Evolutionary conservation across 2,113 vertebrate genomes (phyloP).

Genomic region (Pomatostomus ruficeps): DNA sequence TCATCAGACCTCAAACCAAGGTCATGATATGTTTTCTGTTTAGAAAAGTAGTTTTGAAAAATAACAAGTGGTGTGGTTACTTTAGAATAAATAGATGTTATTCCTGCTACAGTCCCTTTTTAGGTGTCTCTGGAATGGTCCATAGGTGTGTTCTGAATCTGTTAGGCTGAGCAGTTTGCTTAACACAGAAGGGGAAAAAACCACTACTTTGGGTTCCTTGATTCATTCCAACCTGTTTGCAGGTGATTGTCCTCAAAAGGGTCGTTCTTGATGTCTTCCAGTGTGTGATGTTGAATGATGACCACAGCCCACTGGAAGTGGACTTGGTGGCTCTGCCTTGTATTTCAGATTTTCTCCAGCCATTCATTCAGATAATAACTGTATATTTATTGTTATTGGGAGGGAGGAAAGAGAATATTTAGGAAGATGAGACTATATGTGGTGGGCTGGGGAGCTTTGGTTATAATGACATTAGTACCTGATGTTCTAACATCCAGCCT

Average conservation of each 20-base stretch:
- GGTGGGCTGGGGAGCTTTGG: background rate
- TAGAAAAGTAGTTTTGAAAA: conserved; percentile 12
- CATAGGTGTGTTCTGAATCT: background rate
- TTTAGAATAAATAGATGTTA: background rate
- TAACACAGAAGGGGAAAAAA: background rate
- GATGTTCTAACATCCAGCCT: background rate
- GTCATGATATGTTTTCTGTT: background rate
- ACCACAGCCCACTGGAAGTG: background rate
- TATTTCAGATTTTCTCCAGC: background rate
- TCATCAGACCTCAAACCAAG: background rate
- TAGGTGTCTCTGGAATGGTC: background rate
- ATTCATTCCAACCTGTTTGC: background rate
- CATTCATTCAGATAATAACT: background rate
- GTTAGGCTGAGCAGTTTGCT: background rate
- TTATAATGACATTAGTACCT: background rate
- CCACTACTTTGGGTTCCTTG: background rate
- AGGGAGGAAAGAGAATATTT: background rate
- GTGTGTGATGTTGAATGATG: background rate
- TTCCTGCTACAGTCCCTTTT: background rate
- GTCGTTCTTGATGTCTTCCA: background rate
- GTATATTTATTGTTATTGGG: background rate
- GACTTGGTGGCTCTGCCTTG: background rate
- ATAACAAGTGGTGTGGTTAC: background rate
- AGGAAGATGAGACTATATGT: background rate
- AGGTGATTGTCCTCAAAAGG: background rate